Evolutionary conservation across 2,113 vertebrate genomes (phyloP).

Genomic region (Serinus canaria): DNA sequence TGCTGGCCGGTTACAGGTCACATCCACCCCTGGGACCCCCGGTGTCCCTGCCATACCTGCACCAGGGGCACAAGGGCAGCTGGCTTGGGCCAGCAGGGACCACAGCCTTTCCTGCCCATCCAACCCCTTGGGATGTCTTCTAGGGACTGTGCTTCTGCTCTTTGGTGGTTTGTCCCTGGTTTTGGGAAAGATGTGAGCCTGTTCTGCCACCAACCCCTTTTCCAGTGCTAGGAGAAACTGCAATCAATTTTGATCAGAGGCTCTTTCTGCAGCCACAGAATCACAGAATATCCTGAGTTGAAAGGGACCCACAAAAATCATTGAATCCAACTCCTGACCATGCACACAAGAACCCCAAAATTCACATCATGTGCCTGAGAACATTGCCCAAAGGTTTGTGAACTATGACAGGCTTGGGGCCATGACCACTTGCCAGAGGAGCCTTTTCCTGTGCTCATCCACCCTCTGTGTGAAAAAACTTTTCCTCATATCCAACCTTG

Average conservation of each 20-base stretch:
- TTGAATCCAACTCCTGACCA: neutral
- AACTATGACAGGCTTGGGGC: neutral
- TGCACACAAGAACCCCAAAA: neutral
- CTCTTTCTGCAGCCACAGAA: neutral
- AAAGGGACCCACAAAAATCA: neutral
- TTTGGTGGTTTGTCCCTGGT: neutral
- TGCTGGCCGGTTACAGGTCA: no score
- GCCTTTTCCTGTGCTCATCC: neutral
- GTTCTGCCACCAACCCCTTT: accelerated
- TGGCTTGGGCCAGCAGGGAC: neutral
- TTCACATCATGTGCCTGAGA: neutral
- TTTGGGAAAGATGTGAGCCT: neutral
- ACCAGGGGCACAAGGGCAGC: neutral
- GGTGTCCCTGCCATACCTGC: neutral
- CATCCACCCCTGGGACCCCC: accelerated
- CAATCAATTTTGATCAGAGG: accelerated
- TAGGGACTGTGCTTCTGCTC: neutral
- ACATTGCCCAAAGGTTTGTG: neutral
- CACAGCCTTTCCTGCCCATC: neutral
- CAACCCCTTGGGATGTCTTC: accelerated
- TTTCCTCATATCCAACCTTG: neutral
- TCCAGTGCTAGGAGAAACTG: neutral
- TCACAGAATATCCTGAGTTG: neutral
- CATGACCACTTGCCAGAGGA: neutral
- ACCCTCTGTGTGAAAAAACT: neutral